These are phyloP conservation scores for Helicoverpa assulta DNA, from an alignment of 2,888 invertebrate species.

Conservation along the genomic window DNA sequence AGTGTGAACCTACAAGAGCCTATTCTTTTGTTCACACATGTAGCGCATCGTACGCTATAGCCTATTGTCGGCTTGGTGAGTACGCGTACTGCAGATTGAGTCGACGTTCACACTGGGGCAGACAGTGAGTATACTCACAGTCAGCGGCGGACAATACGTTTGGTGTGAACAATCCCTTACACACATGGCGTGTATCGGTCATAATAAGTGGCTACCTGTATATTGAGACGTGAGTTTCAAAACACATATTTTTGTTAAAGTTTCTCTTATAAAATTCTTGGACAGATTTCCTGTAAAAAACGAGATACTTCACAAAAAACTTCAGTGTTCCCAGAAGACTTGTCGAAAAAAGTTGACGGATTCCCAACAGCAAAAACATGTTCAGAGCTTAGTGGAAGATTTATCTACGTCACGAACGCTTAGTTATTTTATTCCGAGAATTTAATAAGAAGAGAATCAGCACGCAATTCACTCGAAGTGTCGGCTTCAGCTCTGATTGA, in stretches of 20 bases:
- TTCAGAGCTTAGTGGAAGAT: neutral
- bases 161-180: too few species aligned
- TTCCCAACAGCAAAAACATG: neutral
- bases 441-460: conserved; percentile 34
- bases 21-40: too few species aligned
- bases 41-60: too few species aligned
- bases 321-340: neutral
- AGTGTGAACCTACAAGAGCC: too few species aligned
- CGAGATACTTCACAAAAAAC: neutral
- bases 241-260: too few species aligned
- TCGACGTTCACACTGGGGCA: too few species aligned
- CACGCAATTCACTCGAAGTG: conserved; percentile 40
- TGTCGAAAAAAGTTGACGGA: neutral
- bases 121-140: too few species aligned
- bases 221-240: too few species aligned
- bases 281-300: neutral
- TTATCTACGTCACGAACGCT: neutral
- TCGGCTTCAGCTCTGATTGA: conserved; percentile 41
- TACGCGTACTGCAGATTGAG: too few species aligned
- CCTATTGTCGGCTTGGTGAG: too few species aligned
- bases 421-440: conserved; percentile 20
- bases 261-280: too few species aligned
- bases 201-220: neutral
- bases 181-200: neutral
- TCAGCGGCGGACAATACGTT: too few species aligned